Conservation (phyloP, 2,888 invertebrate species). For the Amblyjoppa proteus region DNA sequence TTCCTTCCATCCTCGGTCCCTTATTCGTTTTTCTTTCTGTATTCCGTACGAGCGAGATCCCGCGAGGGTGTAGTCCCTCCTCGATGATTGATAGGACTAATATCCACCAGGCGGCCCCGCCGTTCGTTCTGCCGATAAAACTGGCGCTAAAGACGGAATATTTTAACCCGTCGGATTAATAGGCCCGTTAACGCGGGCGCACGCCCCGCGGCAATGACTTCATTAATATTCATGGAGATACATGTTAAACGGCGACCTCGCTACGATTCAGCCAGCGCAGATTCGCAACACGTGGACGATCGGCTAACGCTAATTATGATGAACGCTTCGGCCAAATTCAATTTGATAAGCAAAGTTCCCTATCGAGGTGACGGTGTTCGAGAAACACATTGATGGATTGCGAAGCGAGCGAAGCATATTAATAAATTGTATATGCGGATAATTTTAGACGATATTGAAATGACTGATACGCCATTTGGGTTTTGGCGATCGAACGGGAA, state of each 20-base stretch:
- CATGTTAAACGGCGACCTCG: constrained; percentile 17
- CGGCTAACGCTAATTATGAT: constrained; percentile 59
- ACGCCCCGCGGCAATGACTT: constrained; percentile 79
- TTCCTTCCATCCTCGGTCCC: constrained; percentile 15
- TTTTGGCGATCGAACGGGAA: too few relatives aligned
- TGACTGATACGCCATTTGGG: neutral
- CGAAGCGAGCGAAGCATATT: neutral
- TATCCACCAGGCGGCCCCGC: constrained; percentile 72
- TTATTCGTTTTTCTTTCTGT: constrained; percentile 49
- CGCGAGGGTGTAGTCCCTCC: constrained; percentile 57
- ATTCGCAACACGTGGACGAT: constrained; percentile 59
- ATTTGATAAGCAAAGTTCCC: constrained; percentile 27
- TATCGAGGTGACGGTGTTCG: neutral
- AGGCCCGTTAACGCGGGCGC: constrained; percentile 80
- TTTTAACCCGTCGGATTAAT: constrained; percentile 82
- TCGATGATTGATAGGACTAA: constrained; percentile 84
- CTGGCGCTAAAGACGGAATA: constrained; percentile 81
- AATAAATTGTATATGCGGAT: neutral
- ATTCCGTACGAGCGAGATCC: constrained; percentile 57
- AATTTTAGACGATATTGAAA: neutral
- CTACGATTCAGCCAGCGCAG: constrained; percentile 48
- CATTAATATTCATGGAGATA: constrained; percentile 83
- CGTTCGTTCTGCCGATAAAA: constrained; percentile 77
- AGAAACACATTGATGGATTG: neutral
- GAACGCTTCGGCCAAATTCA: constrained; percentile 56